Evolutionary conservation across 1,140 invertebrate genomes (phyloP).

Genomic region (Bombus breviceps): DNA sequence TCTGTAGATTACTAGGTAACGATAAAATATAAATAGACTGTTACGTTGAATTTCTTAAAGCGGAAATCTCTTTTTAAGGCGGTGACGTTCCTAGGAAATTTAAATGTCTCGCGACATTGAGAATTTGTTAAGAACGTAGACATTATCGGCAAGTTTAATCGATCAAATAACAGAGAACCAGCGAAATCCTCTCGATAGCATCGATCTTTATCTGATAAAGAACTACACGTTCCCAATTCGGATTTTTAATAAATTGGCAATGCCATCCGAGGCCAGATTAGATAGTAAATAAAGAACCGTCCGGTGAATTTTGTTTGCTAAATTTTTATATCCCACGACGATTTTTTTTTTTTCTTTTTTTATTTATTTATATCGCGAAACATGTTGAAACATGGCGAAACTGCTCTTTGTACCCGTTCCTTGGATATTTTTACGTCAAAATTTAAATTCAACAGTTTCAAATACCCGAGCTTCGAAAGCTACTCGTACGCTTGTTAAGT

Average conservation of each 20-base stretch:
- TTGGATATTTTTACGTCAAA: too few relatives aligned
- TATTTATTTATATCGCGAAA: too few relatives aligned
- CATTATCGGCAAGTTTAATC: not conserved
- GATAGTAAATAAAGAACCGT: slow-evolving; percentile 9
- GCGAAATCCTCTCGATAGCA: not conserved
- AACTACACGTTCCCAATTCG: not conserved
- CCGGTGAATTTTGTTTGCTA: not conserved
- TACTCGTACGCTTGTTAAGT: not conserved
- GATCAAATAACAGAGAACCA: not conserved
- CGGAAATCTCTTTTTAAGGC: too few relatives aligned
- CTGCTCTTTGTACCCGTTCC: too few relatives aligned
- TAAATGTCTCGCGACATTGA: not conserved
- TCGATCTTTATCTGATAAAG: slow-evolving; percentile 34
- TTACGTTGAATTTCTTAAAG: too few relatives aligned
- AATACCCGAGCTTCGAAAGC: not conserved
- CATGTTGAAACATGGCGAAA: too few relatives aligned
- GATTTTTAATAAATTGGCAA: slow-evolving; percentile 8
- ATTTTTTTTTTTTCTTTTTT: not conserved
- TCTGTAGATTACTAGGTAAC: too few relatives aligned
- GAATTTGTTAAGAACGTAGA: not conserved
- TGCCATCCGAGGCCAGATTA: not conserved
- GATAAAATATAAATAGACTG: too few relatives aligned
- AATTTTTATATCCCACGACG: not conserved
- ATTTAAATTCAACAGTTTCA: not conserved
- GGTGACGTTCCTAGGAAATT: not conserved